Base-by-base conservation (phyloP, 2,797 vertebrate species). In the Falco biarmicus region DNA sequence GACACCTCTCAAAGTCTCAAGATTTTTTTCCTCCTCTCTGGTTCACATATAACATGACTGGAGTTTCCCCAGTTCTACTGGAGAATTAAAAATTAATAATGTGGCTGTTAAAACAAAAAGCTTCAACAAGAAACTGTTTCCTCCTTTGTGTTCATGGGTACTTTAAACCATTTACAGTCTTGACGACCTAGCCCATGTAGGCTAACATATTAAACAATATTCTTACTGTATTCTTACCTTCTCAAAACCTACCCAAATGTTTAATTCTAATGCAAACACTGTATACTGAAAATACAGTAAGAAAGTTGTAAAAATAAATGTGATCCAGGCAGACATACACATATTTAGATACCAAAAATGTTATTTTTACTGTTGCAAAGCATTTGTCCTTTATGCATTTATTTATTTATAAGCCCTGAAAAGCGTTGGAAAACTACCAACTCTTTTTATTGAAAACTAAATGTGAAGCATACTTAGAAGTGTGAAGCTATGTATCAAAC, bases 311-410 rank as follows among this genome's bases (percentile, higher is more conserved):
- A 47, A 77, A 75, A 39, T 19, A 69, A 54, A 65, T 26, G 60
- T 41, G 53, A 92, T 84, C 64, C 89, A 87, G 61, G 87, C 63
- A 95, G 76, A 87, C 37, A 59, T 5, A 91, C 28, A 60, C 41
- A 66, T 24, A 90, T 77, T 59, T 83, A 92, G 57, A 75, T 90
- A 87, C 65, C 78, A 95, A 89, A 94, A 60, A 25, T 26, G 50
- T 60, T 95, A 89, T 92, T 96, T 95, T 94, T 85, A 93, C 88
- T 16, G 37, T 48, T 87, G 82, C 57, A 73, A 92, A 92, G 34
- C 68, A 75, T 85, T 92, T 83, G 54, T 70, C 43, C 68, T 92
- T 90, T 76, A 79, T 63, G 32, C 19, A 25, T 81, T 77, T 75
- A 66, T 63, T 87, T 88, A 71, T 96, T 96, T 92, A 94, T 74